Evolutionary conservation across 92 coral and sea anemone species (phyloP).

Genomic region (Epizoanthus scotinus): DNA sequence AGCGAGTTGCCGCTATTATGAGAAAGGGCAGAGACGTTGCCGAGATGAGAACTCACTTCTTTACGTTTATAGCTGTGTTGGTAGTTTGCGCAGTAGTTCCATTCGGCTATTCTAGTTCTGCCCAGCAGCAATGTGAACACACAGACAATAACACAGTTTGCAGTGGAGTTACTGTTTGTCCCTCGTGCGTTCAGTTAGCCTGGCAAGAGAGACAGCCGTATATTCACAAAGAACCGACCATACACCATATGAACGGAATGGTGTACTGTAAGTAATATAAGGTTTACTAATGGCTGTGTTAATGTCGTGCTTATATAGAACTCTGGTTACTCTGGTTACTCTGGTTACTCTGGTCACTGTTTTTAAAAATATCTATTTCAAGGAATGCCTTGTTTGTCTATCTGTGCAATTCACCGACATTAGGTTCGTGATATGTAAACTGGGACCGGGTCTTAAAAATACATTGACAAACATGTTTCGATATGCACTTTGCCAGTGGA

Average conservation of each 20-base stretch:
- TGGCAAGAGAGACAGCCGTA: slow-evolving; percentile 6
- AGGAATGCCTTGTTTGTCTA: too few species aligned
- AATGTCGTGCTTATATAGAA: too few species aligned
- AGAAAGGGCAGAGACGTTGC: neutral
- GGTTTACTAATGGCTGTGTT: neutral
- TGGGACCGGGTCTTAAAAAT: too few species aligned
- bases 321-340: too few species aligned
- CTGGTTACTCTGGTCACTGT: too few species aligned
- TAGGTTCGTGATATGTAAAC: too few species aligned
- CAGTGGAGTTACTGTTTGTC: neutral
- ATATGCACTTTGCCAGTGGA: too few species aligned
- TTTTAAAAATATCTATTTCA: too few species aligned
- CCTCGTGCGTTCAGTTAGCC: neutral
- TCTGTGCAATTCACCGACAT: too few species aligned
- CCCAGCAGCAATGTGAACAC: neutral
- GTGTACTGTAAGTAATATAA: neutral
- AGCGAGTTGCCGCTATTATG: neutral
- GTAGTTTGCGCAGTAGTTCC: neutral
- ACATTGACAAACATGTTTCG: too few species aligned
- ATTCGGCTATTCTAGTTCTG: neutral
- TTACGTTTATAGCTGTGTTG: neutral
- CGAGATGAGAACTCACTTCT: neutral
- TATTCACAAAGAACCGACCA: neutral
- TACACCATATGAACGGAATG: neutral
- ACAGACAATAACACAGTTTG: neutral